Evolutionary conservation across 2,797 vertebrate species (phyloP).

Genomic region (Microctenopoma steveboyesi): DNA sequence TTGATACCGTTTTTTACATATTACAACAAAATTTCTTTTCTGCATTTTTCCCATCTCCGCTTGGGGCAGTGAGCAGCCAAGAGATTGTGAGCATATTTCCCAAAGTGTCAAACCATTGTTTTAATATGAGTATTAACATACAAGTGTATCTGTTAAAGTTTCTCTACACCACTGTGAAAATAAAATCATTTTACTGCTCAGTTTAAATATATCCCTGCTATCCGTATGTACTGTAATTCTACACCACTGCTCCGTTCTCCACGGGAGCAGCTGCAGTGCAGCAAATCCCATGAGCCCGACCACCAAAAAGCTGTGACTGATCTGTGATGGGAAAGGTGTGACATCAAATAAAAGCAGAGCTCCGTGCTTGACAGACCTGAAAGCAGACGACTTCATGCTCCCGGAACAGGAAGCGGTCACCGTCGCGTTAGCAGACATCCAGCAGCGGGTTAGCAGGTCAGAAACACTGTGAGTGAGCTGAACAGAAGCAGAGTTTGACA

Average conservation of each 20-base stretch:
- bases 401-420: constrained; percentile 4
- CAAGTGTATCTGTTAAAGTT: not conserved
- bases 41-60: too few relatives aligned
- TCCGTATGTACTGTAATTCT: not conserved
- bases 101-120: not conserved
- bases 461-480: constrained; percentile 10
- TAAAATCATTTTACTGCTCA: not conserved
- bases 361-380: constrained; percentile 15
- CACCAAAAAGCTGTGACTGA: not conserved
- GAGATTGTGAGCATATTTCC: not conserved
- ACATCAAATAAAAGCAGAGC: constrained; percentile 9
- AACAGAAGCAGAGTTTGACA: not conserved
- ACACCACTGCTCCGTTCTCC: not conserved
- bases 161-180: not conserved
- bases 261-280: constrained; percentile 3
- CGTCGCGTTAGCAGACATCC: not conserved
- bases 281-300: constrained; percentile 1
- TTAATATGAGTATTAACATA: constrained; percentile 1
- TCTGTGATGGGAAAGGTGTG: constrained; percentile 14
- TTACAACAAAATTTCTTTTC: too few relatives aligned
- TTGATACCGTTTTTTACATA: too few relatives aligned
- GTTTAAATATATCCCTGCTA: not conserved
- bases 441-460: constrained; percentile 11
- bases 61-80: too few relatives aligned
- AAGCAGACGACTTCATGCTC: constrained; percentile 6